Evolutionary conservation across 2,888 invertebrate species (phyloP), one percentile per base, ranked within the genome.

Genomic region (Idaea dimidiata): DNA sequence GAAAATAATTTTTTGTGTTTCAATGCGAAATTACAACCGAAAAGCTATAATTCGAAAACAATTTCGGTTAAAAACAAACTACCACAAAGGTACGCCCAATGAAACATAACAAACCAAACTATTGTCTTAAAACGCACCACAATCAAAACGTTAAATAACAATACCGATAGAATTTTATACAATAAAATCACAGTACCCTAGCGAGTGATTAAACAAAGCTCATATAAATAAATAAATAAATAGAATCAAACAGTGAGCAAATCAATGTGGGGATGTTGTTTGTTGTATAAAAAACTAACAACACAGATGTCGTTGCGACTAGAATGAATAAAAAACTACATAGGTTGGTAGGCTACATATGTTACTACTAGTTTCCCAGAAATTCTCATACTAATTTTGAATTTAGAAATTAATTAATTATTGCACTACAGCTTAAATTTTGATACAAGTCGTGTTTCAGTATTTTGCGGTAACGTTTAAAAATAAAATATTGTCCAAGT

Each of bases 191-290:
- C 86, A 84, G 84, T 84, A 74, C 88, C 90, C 85, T 83, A 87
- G 83, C 85, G 80, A 86, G 83, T 85, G 80, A 89, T 88, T 89
- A 88, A 86, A 84, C 82, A 82, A 75, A 74, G 78, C 79, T 77
- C 74, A 79, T 79, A 82, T 87, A 89, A 86, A 88, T 89, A 89
- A 88, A 88, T 89, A 89, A 88, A 89, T 87, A 88, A 87, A 86
- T 81, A 81, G 77, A 71, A 74, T 71, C 80, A 77, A 75, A 80
- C 79, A 78, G 75, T 69, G 77, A 75, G 80, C 78, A 87, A 89
- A 86, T 83, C 87, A 43, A 14, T 76, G 78, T 75, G 81, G 89
- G 89, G 88, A 81, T 81, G 85, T 76, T 17, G 33, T 16, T 54
- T 24, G 43, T 31, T 59, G 61, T 17, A 31, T 55, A 58, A 64